These are phyloP conservation scores for Aphelenchoides bicaudatus DNA, from an alignment of 2,888 invertebrate species.

Conservation along the genomic window DNA sequence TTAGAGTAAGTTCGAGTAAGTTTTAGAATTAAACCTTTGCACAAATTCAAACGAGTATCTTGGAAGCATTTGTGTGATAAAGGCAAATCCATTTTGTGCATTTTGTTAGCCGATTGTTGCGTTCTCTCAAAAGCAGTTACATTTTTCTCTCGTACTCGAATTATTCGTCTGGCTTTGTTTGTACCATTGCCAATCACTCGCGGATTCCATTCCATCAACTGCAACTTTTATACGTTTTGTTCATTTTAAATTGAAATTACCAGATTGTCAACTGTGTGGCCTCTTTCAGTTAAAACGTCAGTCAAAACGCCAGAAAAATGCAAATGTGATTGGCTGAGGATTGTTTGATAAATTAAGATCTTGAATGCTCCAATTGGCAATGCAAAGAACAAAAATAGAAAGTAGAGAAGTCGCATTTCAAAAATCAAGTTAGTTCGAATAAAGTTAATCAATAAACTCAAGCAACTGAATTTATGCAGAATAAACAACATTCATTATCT, in stretches of 20 bases:
- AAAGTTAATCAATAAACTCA: no score
- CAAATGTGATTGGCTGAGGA: constrained; percentile 8
- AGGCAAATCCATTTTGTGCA: neutral
- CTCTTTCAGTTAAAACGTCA: neutral
- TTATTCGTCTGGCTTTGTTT: no score
- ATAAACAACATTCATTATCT: no score
- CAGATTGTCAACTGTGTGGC: constrained; percentile 6
- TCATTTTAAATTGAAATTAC: constrained; percentile 1
- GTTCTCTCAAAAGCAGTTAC: neutral
- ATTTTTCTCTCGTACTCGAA: constrained; percentile 4
- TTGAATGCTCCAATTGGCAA: neutral
- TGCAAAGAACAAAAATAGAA: neutral
- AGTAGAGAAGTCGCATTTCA: neutral
- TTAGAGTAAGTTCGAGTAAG: no score
- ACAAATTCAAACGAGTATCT: neutral
- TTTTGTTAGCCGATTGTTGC: neutral
- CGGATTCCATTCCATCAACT: constrained; percentile 1
- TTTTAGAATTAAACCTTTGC: neutral
- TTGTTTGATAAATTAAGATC: neutral
- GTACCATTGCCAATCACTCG: no score
- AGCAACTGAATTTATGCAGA: no score
- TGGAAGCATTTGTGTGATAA: neutral
- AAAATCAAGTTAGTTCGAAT: no score
- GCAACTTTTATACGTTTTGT: neutral
- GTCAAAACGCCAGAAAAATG: neutral